These are phyloP conservation scores for Caenorhabditis sulstoni DNA, from an alignment of 2,888 invertebrate species.

Conservation along the genomic window DNA sequence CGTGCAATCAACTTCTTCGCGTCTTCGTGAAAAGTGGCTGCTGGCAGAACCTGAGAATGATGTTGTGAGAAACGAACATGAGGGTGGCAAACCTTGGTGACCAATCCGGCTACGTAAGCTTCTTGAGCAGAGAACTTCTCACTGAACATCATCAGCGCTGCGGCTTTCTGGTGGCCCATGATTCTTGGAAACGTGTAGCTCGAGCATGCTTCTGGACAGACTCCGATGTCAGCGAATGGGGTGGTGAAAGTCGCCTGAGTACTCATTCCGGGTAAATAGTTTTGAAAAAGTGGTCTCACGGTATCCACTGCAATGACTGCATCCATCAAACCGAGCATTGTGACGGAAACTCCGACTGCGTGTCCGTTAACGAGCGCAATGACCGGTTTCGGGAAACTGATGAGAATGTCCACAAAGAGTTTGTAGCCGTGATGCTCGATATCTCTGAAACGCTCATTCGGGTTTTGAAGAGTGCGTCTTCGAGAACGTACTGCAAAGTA, in stretches of 20 bases:
- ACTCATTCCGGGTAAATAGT: neutral
- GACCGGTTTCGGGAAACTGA: slow-evolving; percentile 90
- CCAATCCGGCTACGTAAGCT: slow-evolving; percentile 87
- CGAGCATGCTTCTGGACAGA: slow-evolving; percentile 73
- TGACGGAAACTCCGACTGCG: slow-evolving; percentile 93
- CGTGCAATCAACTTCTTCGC: slow-evolving; percentile 48
- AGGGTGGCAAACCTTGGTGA: slow-evolving; percentile 88
- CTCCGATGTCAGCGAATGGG: slow-evolving; percentile 72
- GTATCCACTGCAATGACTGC: slow-evolving; percentile 90
- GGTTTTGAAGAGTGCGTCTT: neutral
- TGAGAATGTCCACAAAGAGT: slow-evolving; percentile 87
- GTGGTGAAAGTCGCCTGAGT: slow-evolving; percentile 71
- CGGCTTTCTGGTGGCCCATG: slow-evolving; percentile 86
- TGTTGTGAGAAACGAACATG: too few species aligned
- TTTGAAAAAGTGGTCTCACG: slow-evolving; percentile 81
- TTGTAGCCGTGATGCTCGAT: slow-evolving; percentile 81
- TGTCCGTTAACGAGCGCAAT: slow-evolving; percentile 94
- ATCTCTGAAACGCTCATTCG: slow-evolving; percentile 14
- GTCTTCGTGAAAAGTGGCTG: slow-evolving; percentile 55
- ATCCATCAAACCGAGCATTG: slow-evolving; percentile 90
- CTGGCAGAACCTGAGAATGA: slow-evolving; percentile 54
- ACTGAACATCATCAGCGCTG: slow-evolving; percentile 85
- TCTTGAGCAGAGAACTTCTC: slow-evolving; percentile 88
- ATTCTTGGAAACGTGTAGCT: slow-evolving; percentile 64
- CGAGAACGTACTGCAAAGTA: slow-evolving; percentile 29